Conservation (phyloP, 2,888 invertebrate genomes). For the Koerneria pararmatus region DNA sequence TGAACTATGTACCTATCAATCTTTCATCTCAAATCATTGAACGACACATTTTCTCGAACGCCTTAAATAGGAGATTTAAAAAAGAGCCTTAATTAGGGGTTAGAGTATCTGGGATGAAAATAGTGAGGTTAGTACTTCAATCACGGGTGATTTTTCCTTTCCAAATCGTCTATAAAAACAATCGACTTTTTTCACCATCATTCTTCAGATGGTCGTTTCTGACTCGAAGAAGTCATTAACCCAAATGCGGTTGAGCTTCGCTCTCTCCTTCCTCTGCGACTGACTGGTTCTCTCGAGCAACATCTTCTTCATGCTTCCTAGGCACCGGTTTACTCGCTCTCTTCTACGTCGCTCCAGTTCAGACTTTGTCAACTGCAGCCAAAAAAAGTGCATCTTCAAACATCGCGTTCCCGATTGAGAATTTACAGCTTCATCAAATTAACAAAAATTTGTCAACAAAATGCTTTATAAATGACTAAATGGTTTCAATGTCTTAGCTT, state of each 20-base stretch:
- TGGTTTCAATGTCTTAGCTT: neutral
- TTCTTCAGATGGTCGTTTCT: neutral
- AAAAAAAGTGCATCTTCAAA: too few species aligned
- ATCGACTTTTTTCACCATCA: neutral
- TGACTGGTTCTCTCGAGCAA: neutral
- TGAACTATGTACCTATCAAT: too few species aligned
- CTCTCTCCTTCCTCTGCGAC: neutral
- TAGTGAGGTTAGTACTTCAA: too few species aligned
- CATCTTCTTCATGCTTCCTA: neutral
- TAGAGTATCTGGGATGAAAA: too few species aligned
- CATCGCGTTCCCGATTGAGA: too few species aligned
- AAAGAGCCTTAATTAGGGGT: too few species aligned
- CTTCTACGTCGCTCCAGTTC: neutral
- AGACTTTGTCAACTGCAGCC: neutral
- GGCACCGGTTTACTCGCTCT: constrained; percentile 4
- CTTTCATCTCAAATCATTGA: too few species aligned
- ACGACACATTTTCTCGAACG: too few species aligned
- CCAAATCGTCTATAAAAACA: too few species aligned
- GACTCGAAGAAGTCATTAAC: neutral
- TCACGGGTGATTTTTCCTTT: too few species aligned
- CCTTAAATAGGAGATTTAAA: too few species aligned
- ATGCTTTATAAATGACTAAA: too few species aligned
- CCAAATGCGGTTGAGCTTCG: constrained; percentile 4
- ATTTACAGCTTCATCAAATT: neutral
- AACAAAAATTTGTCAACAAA: neutral